Conservation (phyloP, 2,888 invertebrate genomes). For the Lepeophtheirus nordmannii region DNA sequence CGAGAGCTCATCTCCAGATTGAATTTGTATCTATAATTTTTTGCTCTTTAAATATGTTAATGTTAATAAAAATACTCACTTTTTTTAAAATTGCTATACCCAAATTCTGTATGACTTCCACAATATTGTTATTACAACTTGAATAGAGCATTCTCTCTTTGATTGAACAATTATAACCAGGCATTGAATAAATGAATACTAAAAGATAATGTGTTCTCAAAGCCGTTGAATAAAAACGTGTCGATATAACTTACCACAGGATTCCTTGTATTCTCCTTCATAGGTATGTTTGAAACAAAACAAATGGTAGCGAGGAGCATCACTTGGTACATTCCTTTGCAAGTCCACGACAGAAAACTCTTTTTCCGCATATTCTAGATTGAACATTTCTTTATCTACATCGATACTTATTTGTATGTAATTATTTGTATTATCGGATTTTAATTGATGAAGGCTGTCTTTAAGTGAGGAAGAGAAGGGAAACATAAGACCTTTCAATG, state of each 20-base stretch:
- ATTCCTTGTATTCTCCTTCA: slow-evolving; percentile 76
- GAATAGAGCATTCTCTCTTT: slow-evolving; percentile 98
- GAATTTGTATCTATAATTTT: slow-evolving; percentile 69
- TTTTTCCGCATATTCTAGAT: slow-evolving; percentile 50
- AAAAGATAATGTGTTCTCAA: slow-evolving; percentile 28
- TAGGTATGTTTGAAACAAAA: slow-evolving; percentile 78
- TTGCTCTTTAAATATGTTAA: neutral
- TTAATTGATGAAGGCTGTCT: slow-evolving; percentile 56
- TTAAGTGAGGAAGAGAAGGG: slow-evolving; percentile 68
- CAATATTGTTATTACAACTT: slow-evolving; percentile 82
- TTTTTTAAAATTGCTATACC: slow-evolving; percentile 69
- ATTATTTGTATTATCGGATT: slow-evolving; percentile 50
- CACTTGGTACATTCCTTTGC: slow-evolving; percentile 60
- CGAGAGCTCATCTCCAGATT: slow-evolving; percentile 70
- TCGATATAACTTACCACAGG: slow-evolving; percentile 47
- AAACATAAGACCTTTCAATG: slow-evolving; percentile 71
- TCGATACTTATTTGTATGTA: slow-evolving; percentile 80
- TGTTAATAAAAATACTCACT: slow-evolving; percentile 40
- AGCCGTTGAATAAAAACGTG: neutral
- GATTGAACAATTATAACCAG: slow-evolving; percentile 84
- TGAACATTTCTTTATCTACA: slow-evolving; percentile 68
- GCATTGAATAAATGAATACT: slow-evolving; percentile 98
- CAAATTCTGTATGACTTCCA: slow-evolving; percentile 59
- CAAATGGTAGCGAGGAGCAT: slow-evolving; percentile 77
- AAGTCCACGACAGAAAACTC: slow-evolving; percentile 51